A percentile compares a stretch with the other conserved stretches of the same genome.
These are phyloP conservation scores for Oscheius sp. DNA, from an alignment of 2,888 invertebrate species.

Conservation along the genomic window DNA sequence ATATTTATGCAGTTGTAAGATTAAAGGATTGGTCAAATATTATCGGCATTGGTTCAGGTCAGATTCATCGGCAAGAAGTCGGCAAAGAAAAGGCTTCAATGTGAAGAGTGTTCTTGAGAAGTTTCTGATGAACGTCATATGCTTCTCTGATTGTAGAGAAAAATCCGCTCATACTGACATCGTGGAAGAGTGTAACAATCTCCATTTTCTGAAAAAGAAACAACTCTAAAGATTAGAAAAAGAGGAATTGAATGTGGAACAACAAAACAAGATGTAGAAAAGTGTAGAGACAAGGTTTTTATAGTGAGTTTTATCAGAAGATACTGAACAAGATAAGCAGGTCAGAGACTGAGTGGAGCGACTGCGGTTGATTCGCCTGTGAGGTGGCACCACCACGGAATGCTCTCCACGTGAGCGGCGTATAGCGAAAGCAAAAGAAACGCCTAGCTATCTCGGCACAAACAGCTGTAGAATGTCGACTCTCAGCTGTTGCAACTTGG, in stretches of 20 bases:
- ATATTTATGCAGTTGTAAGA: background rate
- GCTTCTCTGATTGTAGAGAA: conserved; percentile 15
- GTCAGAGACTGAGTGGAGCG: conserved; percentile 22
- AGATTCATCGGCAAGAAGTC: conserved; percentile 3
- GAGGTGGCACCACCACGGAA: conserved; percentile 18
- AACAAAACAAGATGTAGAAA: background rate
- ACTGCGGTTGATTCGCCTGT: background rate
- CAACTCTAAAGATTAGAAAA: background rate
- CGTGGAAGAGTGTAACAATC: background rate
- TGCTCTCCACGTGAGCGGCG: conserved; percentile 2
- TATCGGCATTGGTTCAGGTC: background rate
- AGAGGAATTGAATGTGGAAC: background rate
- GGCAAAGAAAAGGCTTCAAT: conserved; percentile 21
- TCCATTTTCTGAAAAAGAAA: conserved; percentile 2
- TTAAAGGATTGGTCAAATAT: background rate
- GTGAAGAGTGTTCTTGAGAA: conserved; percentile 11
- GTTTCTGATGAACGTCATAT: conserved; percentile 13
- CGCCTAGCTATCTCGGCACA: background rate
- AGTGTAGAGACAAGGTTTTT: background rate
- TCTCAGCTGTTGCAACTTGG: background rate
- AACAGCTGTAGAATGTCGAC: conserved; percentile 6
- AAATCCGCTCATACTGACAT: background rate
- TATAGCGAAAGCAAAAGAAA: background rate
- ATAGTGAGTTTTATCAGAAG: background rate
- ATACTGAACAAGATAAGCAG: background rate